Evolutionary conservation across 2,113 vertebrate genomes (phyloP), one percentile per base, ranked within the genome.

Genomic region (Mus spicilegus): DNA sequence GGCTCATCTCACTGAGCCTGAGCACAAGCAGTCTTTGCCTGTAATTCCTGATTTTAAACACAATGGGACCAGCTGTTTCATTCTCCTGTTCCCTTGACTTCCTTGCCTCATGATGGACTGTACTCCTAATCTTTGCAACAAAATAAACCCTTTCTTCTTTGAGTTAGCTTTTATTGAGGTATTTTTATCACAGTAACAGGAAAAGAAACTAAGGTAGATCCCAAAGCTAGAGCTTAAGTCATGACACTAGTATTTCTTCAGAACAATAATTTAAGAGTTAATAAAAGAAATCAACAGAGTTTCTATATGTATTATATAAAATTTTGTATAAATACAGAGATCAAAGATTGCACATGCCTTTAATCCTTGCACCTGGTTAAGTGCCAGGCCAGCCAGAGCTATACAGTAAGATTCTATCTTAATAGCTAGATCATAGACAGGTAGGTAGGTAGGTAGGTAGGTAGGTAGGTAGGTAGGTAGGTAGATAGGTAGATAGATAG

Each of bases 281-380:
- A 51, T 51, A 51, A 88, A n/a, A 92, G 54, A 94, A 80, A n/a
- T 91, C n/a, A 84, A 11, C 30, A 58, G 16, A 96, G 16, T 96
- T 93, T 91, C 30, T 86, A 9, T 89, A 51, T 70, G 3, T 93
- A 30, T 90, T 56, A 91, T 85, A 88, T 33, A 92, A 93, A 72
- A 65, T 46, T 87, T 58, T 93, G 87, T 90, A 85, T 5, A 70
- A 93, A 42, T 89, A 70, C 46, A 95, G 36, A 93, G 67, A 93
- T 82, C 36, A 85, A 94, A 95, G 33, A 19, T 58, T 58, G 36
- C 22, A 39, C 36, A 82, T 58, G 20, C 54, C 20, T 58, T 82
- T 82, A 61, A 61, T 39, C 54, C 11, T 58, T 39, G 20, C 36
- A 82, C 12, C n/a, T 61, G 12, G n/a, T 22, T 22, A 84, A 84